These are phyloP conservation scores for Leuciscus idus DNA, from an alignment of 2,113 vertebrate genomes.

Conservation along the genomic window DNA sequence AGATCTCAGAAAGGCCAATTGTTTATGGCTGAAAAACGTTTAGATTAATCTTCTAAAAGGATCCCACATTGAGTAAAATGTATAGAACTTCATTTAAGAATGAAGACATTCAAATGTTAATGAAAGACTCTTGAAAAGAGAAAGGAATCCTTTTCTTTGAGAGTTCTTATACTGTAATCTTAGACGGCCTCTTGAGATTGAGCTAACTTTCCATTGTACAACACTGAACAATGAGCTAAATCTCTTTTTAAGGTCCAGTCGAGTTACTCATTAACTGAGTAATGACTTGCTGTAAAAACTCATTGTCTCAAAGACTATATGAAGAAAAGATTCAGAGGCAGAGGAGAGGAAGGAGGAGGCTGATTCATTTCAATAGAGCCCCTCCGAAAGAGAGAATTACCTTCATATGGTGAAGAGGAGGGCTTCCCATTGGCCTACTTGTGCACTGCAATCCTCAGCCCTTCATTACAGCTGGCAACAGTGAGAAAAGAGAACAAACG, in stretches of 20 bases:
- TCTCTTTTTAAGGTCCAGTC: slow-evolving; percentile 66
- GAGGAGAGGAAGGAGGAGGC: slow-evolving; percentile 48
- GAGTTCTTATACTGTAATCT: slow-evolving; percentile 63
- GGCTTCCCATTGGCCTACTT: slow-evolving; percentile 54
- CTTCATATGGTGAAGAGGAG: slow-evolving; percentile 64
- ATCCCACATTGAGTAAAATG: background rate
- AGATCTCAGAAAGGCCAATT: background rate
- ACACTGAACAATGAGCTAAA: slow-evolving; percentile 55
- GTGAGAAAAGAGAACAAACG: slow-evolving; percentile 75
- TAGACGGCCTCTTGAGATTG: slow-evolving; percentile 68
- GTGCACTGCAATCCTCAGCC: slow-evolving; percentile 58
- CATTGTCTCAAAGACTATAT: slow-evolving; percentile 68
- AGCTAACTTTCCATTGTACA: slow-evolving; percentile 67
- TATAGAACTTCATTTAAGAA: slow-evolving; percentile 32
- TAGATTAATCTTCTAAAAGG: background rate
- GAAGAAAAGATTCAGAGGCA: slow-evolving; percentile 43
- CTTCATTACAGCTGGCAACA: slow-evolving; percentile 72
- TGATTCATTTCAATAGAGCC: slow-evolving; percentile 77
- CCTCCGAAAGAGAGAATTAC: slow-evolving; percentile 68
- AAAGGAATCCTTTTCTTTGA: slow-evolving; percentile 51
- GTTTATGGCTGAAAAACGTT: background rate
- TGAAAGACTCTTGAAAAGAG: slow-evolving; percentile 57
- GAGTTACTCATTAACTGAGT: slow-evolving; percentile 73
- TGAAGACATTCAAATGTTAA: slow-evolving; percentile 68
- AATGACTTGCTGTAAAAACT: slow-evolving; percentile 81